A percentile compares a stretch with the other conserved stretches of the same genome.
phyloP scores from a whole-genome alignment of 2,888 invertebrate genomes.

The Eristalis pertinax region DNA sequence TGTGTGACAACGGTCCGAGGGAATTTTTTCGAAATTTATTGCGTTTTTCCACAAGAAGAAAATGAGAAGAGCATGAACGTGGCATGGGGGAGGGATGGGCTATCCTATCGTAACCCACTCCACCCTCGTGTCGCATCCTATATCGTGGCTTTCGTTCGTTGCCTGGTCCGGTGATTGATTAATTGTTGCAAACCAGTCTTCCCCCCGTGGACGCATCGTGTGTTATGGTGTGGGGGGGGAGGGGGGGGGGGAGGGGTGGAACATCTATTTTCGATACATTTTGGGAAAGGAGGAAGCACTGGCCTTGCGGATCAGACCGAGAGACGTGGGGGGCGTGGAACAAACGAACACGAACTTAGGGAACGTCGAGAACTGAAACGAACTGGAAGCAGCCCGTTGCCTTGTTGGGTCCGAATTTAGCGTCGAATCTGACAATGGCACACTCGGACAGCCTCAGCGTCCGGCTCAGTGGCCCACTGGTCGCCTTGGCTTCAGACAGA shows the following conservation, averaged over 20 bases:
- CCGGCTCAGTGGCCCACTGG: too few relatives aligned
- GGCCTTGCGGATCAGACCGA: not conserved
- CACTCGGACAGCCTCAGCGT: too few relatives aligned
- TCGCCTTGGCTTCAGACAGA: too few relatives aligned
- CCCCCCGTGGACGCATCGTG: not conserved
- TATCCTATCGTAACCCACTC: not conserved
- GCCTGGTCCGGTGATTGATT: conserved; percentile 32
- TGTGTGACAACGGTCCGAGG: conserved; percentile 27
- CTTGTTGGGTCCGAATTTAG: too few relatives aligned
- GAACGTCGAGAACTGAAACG: too few relatives aligned
- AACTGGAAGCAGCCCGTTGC: too few relatives aligned
- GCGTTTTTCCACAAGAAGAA: conserved; percentile 28
- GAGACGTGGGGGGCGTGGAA: not conserved
- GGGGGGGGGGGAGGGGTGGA: too few relatives aligned
- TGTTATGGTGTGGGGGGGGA: too few relatives aligned
- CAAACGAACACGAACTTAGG: not conserved
- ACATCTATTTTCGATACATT: not conserved
- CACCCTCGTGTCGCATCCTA: not conserved
- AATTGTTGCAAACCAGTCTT: conserved; percentile 37
- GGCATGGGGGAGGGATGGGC: not conserved
- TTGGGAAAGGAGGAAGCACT: not conserved
- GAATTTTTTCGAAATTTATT: conserved; percentile 35
- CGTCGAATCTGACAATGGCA: too few relatives aligned
- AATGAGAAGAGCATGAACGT: not conserved
- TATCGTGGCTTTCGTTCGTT: not conserved